Conservation (phyloP, 2,888 invertebrate genomes). For the Dryobota labecula region DNA sequence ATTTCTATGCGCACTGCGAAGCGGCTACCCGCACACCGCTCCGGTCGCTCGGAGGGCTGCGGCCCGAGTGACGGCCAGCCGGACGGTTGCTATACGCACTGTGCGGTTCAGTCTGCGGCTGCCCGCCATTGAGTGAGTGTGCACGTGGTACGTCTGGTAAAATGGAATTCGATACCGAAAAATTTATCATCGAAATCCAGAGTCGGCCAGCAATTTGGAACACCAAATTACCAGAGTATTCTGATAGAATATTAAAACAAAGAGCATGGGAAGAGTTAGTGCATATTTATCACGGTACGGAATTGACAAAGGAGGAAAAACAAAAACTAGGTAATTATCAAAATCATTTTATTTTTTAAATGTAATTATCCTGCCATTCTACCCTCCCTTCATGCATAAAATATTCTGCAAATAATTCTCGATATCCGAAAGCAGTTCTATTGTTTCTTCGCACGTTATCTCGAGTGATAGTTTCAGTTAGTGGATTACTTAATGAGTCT, state of each 20-base stretch:
- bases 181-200: conserved; percentile 37
- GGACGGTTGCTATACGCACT: too few species aligned
- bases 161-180: conserved; percentile 39
- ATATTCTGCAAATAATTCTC: conserved; percentile 62
- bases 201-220: conserved; percentile 37
- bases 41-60: conserved; percentile 6
- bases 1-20: conserved; percentile 11
- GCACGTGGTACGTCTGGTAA: conserved; percentile 16
- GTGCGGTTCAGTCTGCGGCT: conserved; percentile 11
- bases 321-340: conserved; percentile 1
- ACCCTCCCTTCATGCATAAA: conserved; percentile 49
- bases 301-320: conserved; percentile 3
- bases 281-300: background rate
- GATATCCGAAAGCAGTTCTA: conserved; percentile 57
- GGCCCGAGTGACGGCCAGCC: background rate
- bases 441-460: conserved; percentile 49
- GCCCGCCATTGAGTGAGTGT: conserved; percentile 11
- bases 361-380: conserved; percentile 21
- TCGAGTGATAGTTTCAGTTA: conserved; percentile 50
- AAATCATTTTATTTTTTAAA: background rate
- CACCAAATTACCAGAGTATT: conserved; percentile 21
- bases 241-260: conserved; percentile 34
- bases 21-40: conserved; percentile 7
- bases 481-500: conserved; percentile 57
- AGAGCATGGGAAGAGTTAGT: conserved; percentile 49